Percentiles rank a stretch among this genome's conserved stretches.
Evolutionary conservation across 2,888 invertebrate species (phyloP).

Genomic region (Euplagia quadripunctaria): DNA sequence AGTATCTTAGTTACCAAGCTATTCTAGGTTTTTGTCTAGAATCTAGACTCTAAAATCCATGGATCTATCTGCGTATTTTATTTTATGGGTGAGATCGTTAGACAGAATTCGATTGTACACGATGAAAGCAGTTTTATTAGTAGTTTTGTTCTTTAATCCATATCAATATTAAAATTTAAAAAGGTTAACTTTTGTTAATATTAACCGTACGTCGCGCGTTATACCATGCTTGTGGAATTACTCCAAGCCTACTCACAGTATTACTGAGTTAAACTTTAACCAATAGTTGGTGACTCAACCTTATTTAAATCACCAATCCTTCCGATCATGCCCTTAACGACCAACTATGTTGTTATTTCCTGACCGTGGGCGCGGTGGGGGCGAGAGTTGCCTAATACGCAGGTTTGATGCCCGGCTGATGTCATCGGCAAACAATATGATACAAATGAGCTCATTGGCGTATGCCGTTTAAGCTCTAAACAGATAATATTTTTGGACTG

Average conservation of each 20-base stretch:
- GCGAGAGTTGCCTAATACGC: slow-evolving; percentile 54
- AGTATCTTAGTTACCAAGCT: not conserved
- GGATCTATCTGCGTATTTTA: not conserved
- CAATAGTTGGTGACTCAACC: slow-evolving; percentile 26
- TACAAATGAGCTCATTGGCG: slow-evolving; percentile 49
- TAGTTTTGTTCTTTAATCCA: no score
- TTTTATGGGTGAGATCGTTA: no score
- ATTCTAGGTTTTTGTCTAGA: not conserved
- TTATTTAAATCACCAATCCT: slow-evolving; percentile 37
- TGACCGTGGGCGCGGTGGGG: slow-evolving; percentile 50
- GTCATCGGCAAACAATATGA: slow-evolving; percentile 53
- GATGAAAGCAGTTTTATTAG: not conserved
- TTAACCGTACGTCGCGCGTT: not conserved
- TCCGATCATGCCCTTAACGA: slow-evolving; percentile 49
- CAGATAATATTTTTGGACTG: slow-evolving; percentile 12
- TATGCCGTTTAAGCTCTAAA: slow-evolving; percentile 9
- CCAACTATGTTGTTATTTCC: slow-evolving; percentile 47
- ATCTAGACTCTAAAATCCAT: not conserved
- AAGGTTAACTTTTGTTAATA: no score
- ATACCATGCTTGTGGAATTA: not conserved
- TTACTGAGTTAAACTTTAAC: slow-evolving; percentile 5
- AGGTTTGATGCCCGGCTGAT: slow-evolving; percentile 62
- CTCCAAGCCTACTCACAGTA: slow-evolving; percentile 7
- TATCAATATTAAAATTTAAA: no score
- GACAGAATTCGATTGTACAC: not conserved